Percentiles rank a stretch among this genome's conserved stretches.
Conservation (phyloP, 2,113 vertebrate species). For the Atrichornis clamosus region DNA sequence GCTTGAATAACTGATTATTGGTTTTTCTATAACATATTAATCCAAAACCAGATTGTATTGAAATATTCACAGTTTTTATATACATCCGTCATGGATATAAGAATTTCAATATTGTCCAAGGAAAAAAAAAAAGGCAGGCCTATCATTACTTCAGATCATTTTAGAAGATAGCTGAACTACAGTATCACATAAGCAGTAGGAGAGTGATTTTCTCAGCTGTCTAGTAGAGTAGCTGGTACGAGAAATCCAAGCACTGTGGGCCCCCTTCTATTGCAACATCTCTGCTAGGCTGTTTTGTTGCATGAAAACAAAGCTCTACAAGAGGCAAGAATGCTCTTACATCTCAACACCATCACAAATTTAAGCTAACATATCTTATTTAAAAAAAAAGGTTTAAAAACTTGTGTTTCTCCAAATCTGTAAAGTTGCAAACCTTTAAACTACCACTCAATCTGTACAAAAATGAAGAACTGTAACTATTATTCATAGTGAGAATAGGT, state of each 20-base stretch:
- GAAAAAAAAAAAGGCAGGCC: not conserved
- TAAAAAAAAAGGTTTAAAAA: not conserved
- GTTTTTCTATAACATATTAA: not conserved
- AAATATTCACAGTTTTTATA: not conserved
- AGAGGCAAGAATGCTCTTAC: not conserved
- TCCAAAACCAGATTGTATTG: not conserved
- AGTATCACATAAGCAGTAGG: not conserved
- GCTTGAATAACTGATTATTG: not conserved
- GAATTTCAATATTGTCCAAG: not conserved
- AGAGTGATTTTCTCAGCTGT: not conserved
- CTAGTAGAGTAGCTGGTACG: not conserved
- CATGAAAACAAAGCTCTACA: not conserved
- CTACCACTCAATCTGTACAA: not conserved
- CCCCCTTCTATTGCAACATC: not conserved
- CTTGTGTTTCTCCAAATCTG: not conserved
- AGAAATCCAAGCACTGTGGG: not conserved
- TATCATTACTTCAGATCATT: not conserved
- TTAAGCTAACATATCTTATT: not conserved
- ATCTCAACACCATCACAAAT: not conserved
- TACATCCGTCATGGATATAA: fast-evolving
- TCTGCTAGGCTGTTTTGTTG: not conserved
- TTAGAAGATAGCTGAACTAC: not conserved
- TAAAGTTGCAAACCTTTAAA: not conserved
- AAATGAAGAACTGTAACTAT: not conserved
- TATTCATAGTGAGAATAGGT: not conserved